A percentile compares a stretch with the other conserved stretches of the same genome.
Conservation (phyloP, 2,888 invertebrate genomes). For the Loripinus fragilis region DNA sequence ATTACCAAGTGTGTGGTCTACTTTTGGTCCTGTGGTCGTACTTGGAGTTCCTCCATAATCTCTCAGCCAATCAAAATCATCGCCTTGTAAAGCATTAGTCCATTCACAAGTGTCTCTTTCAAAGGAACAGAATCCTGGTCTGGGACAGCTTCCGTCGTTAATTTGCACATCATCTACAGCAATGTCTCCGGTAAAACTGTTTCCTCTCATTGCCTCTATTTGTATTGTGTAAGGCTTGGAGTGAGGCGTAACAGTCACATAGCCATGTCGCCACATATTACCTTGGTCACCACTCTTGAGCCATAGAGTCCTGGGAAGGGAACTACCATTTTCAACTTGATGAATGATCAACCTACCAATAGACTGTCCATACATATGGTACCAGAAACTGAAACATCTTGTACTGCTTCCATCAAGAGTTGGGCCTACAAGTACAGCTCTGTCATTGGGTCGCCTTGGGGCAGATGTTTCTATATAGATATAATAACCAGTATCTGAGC, state of each 20-base stretch:
- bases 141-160: slow-evolving; percentile 69
- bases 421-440: slow-evolving; percentile 72
- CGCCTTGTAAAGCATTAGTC: slow-evolving; percentile 68
- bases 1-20: slow-evolving; percentile 73
- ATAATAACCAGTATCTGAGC: slow-evolving; percentile 82
- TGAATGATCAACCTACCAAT: slow-evolving; percentile 78
- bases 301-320: slow-evolving; percentile 60
- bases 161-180: slow-evolving; percentile 80
- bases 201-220: slow-evolving; percentile 72
- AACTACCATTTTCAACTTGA: slow-evolving; percentile 55
- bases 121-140: slow-evolving; percentile 80
- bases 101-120: slow-evolving; percentile 81
- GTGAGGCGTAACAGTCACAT: slow-evolving; percentile 51
- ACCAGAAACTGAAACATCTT: slow-evolving; percentile 80
- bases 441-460: slow-evolving; percentile 66
- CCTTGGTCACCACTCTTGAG: slow-evolving; percentile 72
- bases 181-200: slow-evolving; percentile 75
- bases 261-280: slow-evolving; percentile 74
- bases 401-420: slow-evolving; percentile 48
- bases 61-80: slow-evolving; percentile 80
- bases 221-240: slow-evolving; percentile 58
- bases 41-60: slow-evolving; percentile 74
- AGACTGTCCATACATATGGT: slow-evolving; percentile 79
- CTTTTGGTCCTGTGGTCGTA: slow-evolving; percentile 71
- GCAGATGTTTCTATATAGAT: slow-evolving; percentile 74